phyloP scores from a whole-genome alignment of 2,888 invertebrate species.

The Argyra leucocephala region DNA sequence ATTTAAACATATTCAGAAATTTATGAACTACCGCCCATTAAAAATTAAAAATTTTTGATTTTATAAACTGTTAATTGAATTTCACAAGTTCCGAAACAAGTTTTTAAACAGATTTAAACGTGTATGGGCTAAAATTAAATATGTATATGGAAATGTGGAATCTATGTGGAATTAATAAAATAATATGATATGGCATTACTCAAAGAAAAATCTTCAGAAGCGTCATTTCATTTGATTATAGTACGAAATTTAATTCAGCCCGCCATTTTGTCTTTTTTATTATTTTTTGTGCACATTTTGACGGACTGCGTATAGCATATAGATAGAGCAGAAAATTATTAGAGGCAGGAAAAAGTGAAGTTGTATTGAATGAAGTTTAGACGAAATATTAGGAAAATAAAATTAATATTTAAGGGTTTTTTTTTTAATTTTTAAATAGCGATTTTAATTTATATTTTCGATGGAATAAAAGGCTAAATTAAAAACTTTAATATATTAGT shows the following conservation, averaged over 20 bases:
- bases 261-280: constrained; percentile 3
- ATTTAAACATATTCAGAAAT: no score
- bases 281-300: no score
- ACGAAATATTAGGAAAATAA: constrained; percentile 8
- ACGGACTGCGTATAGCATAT: background rate
- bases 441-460: constrained; percentile 24
- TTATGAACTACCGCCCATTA: no score
- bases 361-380: constrained; percentile 1
- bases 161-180: background rate
- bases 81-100: no score
- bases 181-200: no score
- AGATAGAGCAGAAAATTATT: background rate
- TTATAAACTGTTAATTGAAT: no score
- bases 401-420: no score
- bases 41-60: no score
- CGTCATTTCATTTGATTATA: background rate
- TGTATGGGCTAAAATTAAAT: no score
- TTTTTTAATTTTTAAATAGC: constrained; percentile 22
- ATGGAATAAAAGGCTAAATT: constrained; percentile 20
- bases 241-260: background rate
- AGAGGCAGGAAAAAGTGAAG: background rate
- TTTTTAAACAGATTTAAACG: no score
- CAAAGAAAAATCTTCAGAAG: background rate
- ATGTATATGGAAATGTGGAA: background rate
- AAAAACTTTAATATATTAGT: background rate